Conservation (phyloP, 2,797 vertebrate genomes). For the Setipinna tenuifilis region DNA sequence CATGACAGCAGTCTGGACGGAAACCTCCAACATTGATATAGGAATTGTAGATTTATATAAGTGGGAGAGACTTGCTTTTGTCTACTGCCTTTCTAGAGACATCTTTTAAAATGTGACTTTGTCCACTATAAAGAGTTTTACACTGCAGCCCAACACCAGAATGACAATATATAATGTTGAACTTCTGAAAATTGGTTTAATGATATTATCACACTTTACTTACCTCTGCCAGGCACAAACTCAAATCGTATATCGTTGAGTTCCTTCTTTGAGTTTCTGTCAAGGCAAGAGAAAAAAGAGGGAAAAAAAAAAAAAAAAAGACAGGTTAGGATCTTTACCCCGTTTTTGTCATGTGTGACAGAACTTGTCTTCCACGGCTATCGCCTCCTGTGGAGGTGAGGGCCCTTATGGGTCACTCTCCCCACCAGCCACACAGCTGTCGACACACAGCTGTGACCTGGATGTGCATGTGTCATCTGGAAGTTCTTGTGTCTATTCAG, state of each 20-base stretch:
- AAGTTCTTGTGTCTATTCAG: neutral
- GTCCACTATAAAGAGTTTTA: no score
- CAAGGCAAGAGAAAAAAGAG: slow-evolving; percentile 39
- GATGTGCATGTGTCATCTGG: neutral
- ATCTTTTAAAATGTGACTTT: no score
- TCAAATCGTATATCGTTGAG: slow-evolving; percentile 98
- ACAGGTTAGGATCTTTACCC: neutral
- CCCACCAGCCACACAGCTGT: neutral
- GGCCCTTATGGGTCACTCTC: neutral
- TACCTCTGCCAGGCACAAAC: slow-evolving; percentile 97
- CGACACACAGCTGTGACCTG: neutral
- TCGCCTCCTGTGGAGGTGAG: neutral
- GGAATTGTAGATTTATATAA: no score
- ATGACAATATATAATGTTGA: no score
- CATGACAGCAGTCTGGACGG: no score
- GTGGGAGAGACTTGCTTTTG: no score
- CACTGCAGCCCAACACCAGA: no score
- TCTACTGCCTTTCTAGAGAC: no score
- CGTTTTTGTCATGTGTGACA: neutral
- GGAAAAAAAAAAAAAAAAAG: neutral
- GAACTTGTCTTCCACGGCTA: neutral
- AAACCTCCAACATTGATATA: no score
- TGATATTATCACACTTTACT: slow-evolving; percentile 41
- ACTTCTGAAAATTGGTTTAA: no score
- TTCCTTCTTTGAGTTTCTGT: slow-evolving; percentile 97